Conservation (phyloP, 2,888 invertebrate species). For the Lydus trimaculatus region DNA sequence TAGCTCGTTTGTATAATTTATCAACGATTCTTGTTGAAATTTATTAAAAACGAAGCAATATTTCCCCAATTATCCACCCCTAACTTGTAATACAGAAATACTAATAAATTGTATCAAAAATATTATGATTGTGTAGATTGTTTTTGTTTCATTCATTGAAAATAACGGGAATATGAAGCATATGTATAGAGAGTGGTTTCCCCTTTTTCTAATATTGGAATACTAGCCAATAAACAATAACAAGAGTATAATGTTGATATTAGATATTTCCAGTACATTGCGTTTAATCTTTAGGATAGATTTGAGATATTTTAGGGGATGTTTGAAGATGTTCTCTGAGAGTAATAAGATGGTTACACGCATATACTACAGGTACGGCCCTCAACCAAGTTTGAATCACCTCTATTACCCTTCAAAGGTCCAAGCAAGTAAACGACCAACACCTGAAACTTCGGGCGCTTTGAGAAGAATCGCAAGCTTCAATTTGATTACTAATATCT, state of each 20-base stretch:
- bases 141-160: not conserved
- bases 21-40: not conserved
- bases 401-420: no score
- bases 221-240: not conserved
- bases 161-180: not conserved
- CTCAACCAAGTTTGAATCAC: no score
- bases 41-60: not conserved
- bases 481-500: no score
- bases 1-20: not conserved
- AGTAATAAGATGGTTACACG: no score
- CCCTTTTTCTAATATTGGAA: constrained; percentile 1
- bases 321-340: no score
- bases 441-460: no score
- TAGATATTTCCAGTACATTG: not conserved
- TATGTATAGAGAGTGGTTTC: not conserved
- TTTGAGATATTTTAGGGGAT: not conserved
- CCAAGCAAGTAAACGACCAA: no score
- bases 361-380: no score
- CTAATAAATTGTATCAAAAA: not conserved
- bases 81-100: not conserved
- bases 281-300: not conserved
- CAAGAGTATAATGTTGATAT: not conserved
- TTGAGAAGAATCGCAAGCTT: no score
- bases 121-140: constrained; percentile 2
- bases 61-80: not conserved